Evolutionary conservation across 1,140 invertebrate genomes (phyloP).

Genomic region (Ridgeia piscesae): DNA sequence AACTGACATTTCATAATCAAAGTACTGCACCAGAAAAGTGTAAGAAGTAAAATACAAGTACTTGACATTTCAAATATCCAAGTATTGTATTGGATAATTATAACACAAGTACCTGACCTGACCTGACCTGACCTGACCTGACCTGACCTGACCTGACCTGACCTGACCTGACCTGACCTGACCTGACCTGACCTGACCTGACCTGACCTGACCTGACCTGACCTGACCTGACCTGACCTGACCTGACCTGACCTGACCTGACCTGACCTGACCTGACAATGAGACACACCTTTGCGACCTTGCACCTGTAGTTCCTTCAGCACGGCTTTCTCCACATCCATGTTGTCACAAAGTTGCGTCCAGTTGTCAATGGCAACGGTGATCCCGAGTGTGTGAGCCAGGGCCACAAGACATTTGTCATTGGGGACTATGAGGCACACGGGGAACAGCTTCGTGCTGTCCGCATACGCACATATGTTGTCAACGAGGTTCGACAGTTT

Average conservation of each 20-base stretch:
- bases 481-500: constrained; percentile 92
- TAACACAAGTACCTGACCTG: no score
- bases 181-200: no score
- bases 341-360: constrained; percentile 72
- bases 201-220: no score
- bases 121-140: no score
- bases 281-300: constrained; percentile 73
- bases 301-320: constrained; percentile 77
- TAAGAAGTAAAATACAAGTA: no score
- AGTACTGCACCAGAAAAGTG: no score
- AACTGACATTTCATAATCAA: no score
- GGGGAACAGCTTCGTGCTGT: constrained; percentile 73
- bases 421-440: constrained; percentile 92
- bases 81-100: no score
- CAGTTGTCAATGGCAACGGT: not conserved
- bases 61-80: no score
- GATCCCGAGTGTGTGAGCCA: constrained; percentile 68
- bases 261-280: not conserved
- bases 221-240: not conserved
- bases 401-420: constrained; percentile 65
- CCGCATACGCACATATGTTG: constrained; percentile 66
- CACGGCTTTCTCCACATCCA: constrained; percentile 74
- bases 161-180: no score
- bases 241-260: no score
- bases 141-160: no score